Evolutionary conservation across 2,113 vertebrate genomes (phyloP).

Genomic region (Thoracochromis brauschi): DNA sequence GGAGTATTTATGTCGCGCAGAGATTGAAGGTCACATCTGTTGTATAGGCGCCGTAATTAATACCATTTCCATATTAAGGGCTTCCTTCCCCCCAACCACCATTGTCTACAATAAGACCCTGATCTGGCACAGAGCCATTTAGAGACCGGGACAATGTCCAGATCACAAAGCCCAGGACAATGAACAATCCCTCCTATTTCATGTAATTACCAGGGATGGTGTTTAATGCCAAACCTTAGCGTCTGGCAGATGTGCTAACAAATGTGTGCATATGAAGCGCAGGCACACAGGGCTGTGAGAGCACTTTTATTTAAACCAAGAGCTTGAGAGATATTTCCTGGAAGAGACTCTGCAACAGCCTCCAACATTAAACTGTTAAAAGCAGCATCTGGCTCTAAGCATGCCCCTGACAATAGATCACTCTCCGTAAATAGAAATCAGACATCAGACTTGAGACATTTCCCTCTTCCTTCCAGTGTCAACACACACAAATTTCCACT

Average conservation of each 20-base stretch:
- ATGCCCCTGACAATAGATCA: slow-evolving; percentile 21
- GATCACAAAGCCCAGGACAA: slow-evolving; percentile 57
- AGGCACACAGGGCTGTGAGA: not conserved
- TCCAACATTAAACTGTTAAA: not conserved
- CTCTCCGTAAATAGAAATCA: slow-evolving; percentile 26
- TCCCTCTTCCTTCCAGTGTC: slow-evolving; percentile 17
- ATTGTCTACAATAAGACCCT: slow-evolving; percentile 40
- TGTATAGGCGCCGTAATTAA: slow-evolving; percentile 54
- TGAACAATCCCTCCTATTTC: slow-evolving; percentile 52
- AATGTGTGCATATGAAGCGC: not conserved
- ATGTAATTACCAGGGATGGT: slow-evolving; percentile 50
- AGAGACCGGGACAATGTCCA: slow-evolving; percentile 53
- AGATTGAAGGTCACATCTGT: slow-evolving; percentile 62
- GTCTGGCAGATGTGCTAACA: slow-evolving; percentile 18
- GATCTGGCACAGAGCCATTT: slow-evolving; percentile 42
- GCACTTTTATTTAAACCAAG: slow-evolving; percentile 9
- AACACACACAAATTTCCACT: slow-evolving; percentile 30
- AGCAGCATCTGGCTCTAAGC: not conserved
- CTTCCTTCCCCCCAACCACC: not conserved
- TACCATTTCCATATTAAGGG: slow-evolving; percentile 58
- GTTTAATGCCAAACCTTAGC: not conserved
- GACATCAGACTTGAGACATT: not conserved
- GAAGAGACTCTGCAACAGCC: not conserved
- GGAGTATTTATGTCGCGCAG: slow-evolving; percentile 23
- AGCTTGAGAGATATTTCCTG: slow-evolving; percentile 11